Evolutionary conservation across 2,113 vertebrate species (phyloP), one percentile per base, ranked within the genome.

Genomic region (Pachypanchax playfairii): DNA sequence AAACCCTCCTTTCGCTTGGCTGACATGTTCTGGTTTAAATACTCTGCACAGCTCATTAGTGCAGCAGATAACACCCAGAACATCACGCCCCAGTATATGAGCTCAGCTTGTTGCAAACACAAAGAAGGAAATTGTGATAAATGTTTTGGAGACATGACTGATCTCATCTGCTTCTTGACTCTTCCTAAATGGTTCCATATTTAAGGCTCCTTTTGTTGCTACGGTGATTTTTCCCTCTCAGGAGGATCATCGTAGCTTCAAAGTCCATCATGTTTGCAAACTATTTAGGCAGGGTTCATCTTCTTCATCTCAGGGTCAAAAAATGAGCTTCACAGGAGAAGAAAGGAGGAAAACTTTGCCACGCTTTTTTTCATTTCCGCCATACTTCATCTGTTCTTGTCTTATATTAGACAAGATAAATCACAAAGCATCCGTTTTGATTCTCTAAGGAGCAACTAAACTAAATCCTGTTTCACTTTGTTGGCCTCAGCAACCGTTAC

Each of bases 121-220:
- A 29, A 51, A 65, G 46, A 51, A 31, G 36, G 20, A 50, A 33
- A 70, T 44, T 53, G 55, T 65, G 60, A 79, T 36, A 61, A 38
- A 67, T 63, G 36, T 36, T 33, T 21, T 17, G n/a, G 17, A 47
- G 38, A 36, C 42, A 63, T 47, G 55, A 52, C 50, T 48, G 31
- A 26, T 39, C 50, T 65, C 73, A 65, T 66, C 43, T 57, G 43
- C 42, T 79, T 54, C 65, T 61, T 58, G 56, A 42, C 53, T 58
- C 36, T 12, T 33, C 54, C 48, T 72, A 66, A 74, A 47, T 60
- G 47, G 48, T 85, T 70, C 65, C 64, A 77, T 75, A 38, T 48
- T 74, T 60, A 39, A n/a, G 38, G 41, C 55, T 77, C 49, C 44
- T 22, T 52, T 50, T 20, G n/a, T n/a, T n/a, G n/a, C 31, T 68